These are phyloP conservation scores for Philopedon plagiatum DNA, from an alignment of 2,888 invertebrate species.

Conservation along the genomic window DNA sequence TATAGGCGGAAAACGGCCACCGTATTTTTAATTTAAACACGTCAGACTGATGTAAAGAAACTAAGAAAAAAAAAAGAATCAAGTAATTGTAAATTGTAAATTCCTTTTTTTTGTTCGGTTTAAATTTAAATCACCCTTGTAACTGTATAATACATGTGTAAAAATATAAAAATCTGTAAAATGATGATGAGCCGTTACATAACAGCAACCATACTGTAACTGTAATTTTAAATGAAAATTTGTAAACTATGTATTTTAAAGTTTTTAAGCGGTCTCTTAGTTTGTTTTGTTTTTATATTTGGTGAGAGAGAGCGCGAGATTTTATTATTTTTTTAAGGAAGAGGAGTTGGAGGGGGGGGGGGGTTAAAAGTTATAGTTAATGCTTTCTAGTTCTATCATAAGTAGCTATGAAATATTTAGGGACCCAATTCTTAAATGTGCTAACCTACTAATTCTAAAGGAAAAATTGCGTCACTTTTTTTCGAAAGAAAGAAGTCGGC, in stretches of 20 bases:
- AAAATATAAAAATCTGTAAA: constrained; percentile 64
- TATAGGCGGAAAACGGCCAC: constrained; percentile 61
- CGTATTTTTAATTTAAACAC: constrained; percentile 59
- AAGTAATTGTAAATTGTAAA: constrained; percentile 69
- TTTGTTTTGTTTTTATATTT: constrained; percentile 47
- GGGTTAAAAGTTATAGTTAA: too few relatives aligned
- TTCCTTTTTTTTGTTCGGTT: constrained; percentile 66
- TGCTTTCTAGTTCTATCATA: too few relatives aligned
- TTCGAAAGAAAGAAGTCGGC: too few relatives aligned
- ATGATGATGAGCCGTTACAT: constrained; percentile 68
- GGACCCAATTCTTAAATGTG: too few relatives aligned
- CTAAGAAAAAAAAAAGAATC: constrained; percentile 61
- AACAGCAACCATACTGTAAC: constrained; percentile 57
- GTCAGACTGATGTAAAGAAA: constrained; percentile 71
- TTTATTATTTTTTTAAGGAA: constrained; percentile 21
- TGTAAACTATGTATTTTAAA: constrained; percentile 61
- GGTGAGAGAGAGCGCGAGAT: constrained; percentile 10
- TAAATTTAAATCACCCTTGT: constrained; percentile 55
- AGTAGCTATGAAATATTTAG: too few relatives aligned
- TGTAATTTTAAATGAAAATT: constrained; percentile 52
- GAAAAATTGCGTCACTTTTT: too few relatives aligned
- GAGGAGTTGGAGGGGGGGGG: background rate
- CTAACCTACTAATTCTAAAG: too few relatives aligned
- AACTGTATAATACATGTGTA: constrained; percentile 69
- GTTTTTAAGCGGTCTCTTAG: constrained; percentile 56